Percentiles rank a stretch among this genome's conserved stretches.
Conservation (phyloP, 2,888 invertebrate species). For the Aphidoletes aphidimyza region DNA sequence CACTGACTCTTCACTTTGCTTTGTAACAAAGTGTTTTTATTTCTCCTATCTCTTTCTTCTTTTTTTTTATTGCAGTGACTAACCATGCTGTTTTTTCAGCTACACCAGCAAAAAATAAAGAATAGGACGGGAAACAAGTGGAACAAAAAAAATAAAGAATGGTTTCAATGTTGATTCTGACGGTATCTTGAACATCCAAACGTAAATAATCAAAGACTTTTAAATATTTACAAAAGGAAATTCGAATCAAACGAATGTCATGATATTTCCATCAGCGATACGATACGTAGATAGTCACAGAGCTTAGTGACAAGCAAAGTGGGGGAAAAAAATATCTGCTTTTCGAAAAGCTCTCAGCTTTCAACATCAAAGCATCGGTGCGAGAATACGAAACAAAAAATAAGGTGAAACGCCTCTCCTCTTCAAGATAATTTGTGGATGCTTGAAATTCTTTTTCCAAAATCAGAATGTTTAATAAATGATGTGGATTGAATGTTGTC, state of each 20-base stretch:
- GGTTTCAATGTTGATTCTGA: neutral
- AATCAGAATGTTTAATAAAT: conserved; percentile 38
- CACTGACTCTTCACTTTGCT: no score
- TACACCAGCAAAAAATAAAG: no score
- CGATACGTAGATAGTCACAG: no score
- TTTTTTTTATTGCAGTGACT: no score
- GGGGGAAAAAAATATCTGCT: neutral
- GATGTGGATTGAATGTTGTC: neutral
- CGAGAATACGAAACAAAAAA: no score
- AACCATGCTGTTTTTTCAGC: no score
- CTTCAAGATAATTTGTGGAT: conserved; percentile 40
- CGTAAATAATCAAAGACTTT: conserved; percentile 49
- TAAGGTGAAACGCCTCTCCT: neutral
- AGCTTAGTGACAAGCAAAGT: neutral
- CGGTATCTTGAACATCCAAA: conserved; percentile 3
- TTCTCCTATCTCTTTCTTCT: no score
- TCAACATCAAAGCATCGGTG: neutral
- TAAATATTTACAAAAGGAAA: conserved; percentile 51
- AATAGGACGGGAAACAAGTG: neutral
- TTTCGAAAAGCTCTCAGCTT: neutral
- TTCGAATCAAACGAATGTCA: conserved; percentile 31
- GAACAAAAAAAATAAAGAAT: neutral
- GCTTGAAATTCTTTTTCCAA: neutral
- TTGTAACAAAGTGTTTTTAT: no score
- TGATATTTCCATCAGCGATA: neutral